Evolutionary conservation across 1,140 invertebrate genomes (phyloP).

Genomic region (Schlechtendalia chinensis): DNA sequence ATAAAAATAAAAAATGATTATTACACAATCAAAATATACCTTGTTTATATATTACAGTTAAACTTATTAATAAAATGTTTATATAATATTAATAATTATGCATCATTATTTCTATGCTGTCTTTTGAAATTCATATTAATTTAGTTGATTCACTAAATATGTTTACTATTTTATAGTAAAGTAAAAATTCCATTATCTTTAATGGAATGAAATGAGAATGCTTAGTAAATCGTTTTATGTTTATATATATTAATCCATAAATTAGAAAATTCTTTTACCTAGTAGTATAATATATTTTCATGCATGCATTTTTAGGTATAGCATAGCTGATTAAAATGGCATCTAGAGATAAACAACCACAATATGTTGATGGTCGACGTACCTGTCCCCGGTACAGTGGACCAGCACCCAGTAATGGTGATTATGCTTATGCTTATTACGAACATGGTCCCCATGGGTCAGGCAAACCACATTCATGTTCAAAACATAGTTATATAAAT

Average conservation of each 20-base stretch:
- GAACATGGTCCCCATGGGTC: constrained; percentile 62
- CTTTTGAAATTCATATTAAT: not conserved
- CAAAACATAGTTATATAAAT: constrained; percentile 64
- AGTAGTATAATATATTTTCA: not conserved
- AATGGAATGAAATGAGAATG: not conserved
- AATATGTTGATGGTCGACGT: constrained; percentile 47
- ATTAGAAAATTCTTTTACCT: not conserved
- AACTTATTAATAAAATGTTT: too few relatives aligned
- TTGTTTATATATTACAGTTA: too few relatives aligned
- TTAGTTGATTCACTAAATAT: not conserved
- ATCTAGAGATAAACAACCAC: constrained; percentile 44
- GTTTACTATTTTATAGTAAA: not conserved
- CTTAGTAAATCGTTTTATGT: not conserved
- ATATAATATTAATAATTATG: too few relatives aligned
- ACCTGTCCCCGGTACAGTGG: constrained; percentile 53
- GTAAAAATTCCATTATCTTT: not conserved
- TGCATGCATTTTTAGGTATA: not conserved
- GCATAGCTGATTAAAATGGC: constrained; percentile 41
- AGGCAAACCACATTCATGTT: constrained; percentile 52
- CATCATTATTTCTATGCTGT: not conserved
- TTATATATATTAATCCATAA: not conserved
- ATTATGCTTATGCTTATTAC: constrained; percentile 79
- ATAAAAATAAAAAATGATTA: too few relatives aligned
- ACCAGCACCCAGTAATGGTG: constrained; percentile 55
- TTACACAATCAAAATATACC: too few relatives aligned